Conservation (phyloP, 2,888 invertebrate genomes). For the Euzetes globulus region DNA sequence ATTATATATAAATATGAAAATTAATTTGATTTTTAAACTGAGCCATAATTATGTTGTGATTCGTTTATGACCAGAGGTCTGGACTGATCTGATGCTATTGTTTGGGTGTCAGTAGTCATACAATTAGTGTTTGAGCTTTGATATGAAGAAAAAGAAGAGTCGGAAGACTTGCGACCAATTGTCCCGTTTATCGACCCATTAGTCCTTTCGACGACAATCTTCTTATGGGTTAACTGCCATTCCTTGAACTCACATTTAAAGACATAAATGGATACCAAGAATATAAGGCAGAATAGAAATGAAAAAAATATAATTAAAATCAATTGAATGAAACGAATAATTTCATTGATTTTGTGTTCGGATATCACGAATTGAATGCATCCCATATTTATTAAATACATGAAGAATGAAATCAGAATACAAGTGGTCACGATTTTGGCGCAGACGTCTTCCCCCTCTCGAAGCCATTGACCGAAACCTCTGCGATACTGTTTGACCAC, state of each 20-base stretch:
- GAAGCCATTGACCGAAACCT: background rate
- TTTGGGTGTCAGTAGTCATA: background rate
- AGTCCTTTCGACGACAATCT: background rate
- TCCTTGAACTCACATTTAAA: conserved; percentile 11
- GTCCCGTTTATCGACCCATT: background rate
- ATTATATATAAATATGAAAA: background rate
- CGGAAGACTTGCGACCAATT: background rate
- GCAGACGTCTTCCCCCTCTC: background rate
- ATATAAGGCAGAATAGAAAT: background rate
- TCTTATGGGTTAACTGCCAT: background rate
- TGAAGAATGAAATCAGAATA: background rate
- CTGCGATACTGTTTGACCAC: background rate
- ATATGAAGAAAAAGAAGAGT: background rate
- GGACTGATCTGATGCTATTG: too few species aligned
- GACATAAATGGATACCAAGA: background rate
- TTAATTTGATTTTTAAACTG: background rate
- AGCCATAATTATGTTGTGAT: background rate
- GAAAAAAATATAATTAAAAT: background rate
- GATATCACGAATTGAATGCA: conserved; percentile 19
- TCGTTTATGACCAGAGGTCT: background rate
- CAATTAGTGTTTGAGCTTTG: background rate
- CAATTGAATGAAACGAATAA: conserved; percentile 22
- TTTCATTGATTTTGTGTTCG: background rate
- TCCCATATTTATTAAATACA: conserved; percentile 14
- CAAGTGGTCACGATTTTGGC: background rate